These are phyloP conservation scores for Sciurus carolinensis DNA, from an alignment of 2,797 vertebrate genomes.

Conservation along the genomic window DNA sequence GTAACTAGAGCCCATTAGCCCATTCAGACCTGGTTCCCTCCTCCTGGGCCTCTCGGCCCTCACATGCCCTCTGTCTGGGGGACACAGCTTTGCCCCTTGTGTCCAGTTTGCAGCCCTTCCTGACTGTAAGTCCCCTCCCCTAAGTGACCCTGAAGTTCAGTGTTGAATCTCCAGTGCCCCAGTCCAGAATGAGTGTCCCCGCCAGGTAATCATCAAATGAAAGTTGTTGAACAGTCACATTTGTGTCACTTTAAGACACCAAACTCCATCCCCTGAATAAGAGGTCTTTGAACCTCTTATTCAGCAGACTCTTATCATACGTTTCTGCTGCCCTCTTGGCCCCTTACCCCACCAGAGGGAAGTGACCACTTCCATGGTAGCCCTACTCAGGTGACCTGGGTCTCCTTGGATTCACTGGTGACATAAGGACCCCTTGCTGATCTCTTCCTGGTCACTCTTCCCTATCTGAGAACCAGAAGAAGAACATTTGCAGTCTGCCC, in stretches of 20 bases:
- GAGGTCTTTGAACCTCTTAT: background rate
- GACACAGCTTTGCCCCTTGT: rapidly evolving
- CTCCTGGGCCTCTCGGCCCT: background rate
- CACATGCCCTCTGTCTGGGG: background rate
- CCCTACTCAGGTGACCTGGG: background rate
- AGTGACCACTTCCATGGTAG: background rate
- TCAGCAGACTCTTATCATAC: background rate
- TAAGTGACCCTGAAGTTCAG: rapidly evolving
- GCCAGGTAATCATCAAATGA: background rate
- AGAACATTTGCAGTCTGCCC: background rate
- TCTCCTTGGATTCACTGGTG: background rate
- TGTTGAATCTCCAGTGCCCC: background rate
- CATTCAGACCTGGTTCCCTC: background rate
- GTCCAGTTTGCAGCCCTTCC: background rate
- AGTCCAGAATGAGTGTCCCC: background rate
- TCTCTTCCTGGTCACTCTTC: background rate
- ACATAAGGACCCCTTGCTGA: background rate
- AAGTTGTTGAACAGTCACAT: background rate
- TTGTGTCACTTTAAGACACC: background rate
- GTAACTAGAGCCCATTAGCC: background rate
- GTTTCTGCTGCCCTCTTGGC: too few relatives aligned
- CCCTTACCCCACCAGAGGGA: background rate
- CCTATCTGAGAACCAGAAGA: background rate
- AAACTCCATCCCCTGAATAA: background rate
- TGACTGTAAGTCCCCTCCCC: background rate